Base-by-base conservation (phyloP, 2,888 invertebrate species). In the Synanthedon andrenaeformis region DNA sequence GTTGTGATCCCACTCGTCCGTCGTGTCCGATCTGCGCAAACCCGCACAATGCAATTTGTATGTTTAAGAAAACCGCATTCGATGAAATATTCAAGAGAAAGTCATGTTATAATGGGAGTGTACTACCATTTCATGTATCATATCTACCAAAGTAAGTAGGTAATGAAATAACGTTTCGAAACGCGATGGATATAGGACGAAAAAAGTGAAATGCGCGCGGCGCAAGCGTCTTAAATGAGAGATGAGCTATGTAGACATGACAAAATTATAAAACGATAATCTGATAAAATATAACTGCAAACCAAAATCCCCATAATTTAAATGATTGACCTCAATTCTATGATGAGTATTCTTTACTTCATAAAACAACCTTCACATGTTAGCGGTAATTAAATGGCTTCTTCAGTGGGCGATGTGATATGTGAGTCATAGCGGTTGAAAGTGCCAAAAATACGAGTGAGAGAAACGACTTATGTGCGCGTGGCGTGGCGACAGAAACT, bases 1-100 rank as follows among this genome's bases (percentile, higher is more conserved):
- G 65, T 70, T 84, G 71, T 79, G 78, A 62, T 89, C 89, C 78
- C 85, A 88, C 75, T 83, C 83, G 66, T 87, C 86, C 70, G 76
- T 67, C 60, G 78, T 70, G 68, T 82, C 83, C 64, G 80, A 86
- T 87, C 88, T 88, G 88, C 66, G 72, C 72, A 82, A 63, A 79
- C 66, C 71, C 69, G 65, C 35, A 35, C 35, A 35, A 35, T 35
- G 35, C 35, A 35, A 8, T 35, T 35, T 35, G 35, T 35, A 35
- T 35, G 6, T 35, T 35, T 23, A 23, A 23, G 35, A 35, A 65
- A 35, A 35, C 35, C 35, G 35, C 35, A 35, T 35, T 35, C 6
- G 10, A 35, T 35, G 35, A 35, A 35, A 35, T 35, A 35, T 35
- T 35, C 3, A 35, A 10, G 35, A 35, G 35, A 35, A 35, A 35